A percentile compares a stretch with the other conserved stretches of the same genome.
Evolutionary conservation across 2,113 vertebrate species (phyloP).

Genomic region (Muntiacus muntjak): DNA sequence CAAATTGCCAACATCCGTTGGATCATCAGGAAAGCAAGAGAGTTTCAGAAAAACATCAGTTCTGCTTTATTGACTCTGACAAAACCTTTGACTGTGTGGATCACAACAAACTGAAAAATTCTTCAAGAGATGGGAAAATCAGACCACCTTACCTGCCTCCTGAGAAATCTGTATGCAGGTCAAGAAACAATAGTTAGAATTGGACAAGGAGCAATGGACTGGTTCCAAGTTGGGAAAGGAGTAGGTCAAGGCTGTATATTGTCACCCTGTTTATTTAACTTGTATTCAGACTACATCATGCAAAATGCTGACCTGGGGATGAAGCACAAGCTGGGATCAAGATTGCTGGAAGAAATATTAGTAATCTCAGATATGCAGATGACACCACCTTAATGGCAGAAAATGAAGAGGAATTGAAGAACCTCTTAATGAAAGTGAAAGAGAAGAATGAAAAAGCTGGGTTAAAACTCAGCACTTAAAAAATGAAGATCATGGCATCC

Average conservation of each 20-base stretch:
- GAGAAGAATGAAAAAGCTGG: not conserved
- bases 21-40: not conserved
- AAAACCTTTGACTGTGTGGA: not conserved
- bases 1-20: not conserved
- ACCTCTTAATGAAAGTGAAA: not conserved
- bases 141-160: not conserved
- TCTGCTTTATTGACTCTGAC: not conserved
- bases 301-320: not conserved
- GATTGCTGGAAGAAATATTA: not conserved
- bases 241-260: not conserved
- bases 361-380: not conserved
- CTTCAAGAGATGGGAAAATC: not conserved
- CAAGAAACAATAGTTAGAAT: not conserved
- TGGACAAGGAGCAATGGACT: not conserved
- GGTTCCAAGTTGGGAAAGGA: not conserved
- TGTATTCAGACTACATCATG: not conserved
- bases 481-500: not conserved
- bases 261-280: not conserved
- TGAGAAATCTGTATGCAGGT: not conserved
- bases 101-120: not conserved
- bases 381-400: not conserved
- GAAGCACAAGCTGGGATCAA: not conserved
- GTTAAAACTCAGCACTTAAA: not conserved
- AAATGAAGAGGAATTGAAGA: not conserved
- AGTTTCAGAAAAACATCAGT: not conserved